A percentile compares a stretch with the other conserved stretches of the same genome.
These are phyloP conservation scores for Sylvietta virens DNA, from an alignment of 2,113 vertebrate species.

Conservation along the genomic window DNA sequence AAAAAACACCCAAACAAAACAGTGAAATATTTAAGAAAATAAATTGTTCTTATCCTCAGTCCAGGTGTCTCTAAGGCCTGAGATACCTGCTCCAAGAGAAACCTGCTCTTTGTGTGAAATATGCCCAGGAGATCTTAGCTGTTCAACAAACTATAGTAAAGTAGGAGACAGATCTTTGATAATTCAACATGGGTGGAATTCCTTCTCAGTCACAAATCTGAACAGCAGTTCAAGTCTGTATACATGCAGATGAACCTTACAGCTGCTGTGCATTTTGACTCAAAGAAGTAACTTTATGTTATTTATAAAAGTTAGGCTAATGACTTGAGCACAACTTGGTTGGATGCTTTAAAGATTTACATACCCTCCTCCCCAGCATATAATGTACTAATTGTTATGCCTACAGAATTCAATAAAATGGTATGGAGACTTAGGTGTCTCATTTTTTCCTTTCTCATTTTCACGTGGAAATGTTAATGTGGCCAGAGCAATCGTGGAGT, in stretches of 20 bases:
- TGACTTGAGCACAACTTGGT: neutral
- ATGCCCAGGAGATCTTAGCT: neutral
- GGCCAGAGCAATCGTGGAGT: rapidly evolving
- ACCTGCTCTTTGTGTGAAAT: neutral
- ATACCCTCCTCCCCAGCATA: neutral
- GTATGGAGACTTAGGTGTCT: neutral
- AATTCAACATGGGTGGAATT: neutral
- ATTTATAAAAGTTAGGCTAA: neutral
- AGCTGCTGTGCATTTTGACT: neutral
- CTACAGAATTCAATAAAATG: neutral
- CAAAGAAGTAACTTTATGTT: neutral
- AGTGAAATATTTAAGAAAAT: neutral
- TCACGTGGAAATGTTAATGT: neutral
- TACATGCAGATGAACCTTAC: neutral
- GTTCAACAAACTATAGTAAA: neutral
- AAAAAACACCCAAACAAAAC: neutral
- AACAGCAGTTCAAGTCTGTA: neutral
- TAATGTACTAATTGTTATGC: neutral
- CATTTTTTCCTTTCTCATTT: neutral
- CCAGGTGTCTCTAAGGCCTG: neutral
- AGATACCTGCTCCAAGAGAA: neutral
- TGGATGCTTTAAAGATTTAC: neutral
- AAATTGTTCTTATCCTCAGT: neutral
- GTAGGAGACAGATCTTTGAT: neutral
- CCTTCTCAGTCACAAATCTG: neutral